Evolutionary conservation across 2,888 invertebrate species (phyloP).

Genomic region (Podabrus alpinus): DNA sequence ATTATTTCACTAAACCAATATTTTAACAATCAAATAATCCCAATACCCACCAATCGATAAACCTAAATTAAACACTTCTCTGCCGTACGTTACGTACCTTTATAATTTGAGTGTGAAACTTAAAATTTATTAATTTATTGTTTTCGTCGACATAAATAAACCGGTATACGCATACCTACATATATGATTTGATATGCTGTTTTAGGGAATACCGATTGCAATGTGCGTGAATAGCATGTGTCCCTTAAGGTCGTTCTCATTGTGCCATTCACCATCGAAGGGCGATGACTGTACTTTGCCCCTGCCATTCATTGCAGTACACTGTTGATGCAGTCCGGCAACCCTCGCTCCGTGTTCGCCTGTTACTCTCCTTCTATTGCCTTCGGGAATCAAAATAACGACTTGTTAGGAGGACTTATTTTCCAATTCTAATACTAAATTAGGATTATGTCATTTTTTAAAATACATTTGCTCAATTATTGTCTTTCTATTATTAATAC

Average conservation of each 20-base stretch:
- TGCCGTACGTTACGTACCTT: neutral
- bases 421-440: neutral
- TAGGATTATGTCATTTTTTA: neutral
- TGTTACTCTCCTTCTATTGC: slow-evolving; percentile 22
- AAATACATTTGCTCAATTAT: neutral
- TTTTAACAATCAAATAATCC: neutral
- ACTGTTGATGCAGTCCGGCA: slow-evolving; percentile 17
- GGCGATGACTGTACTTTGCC: slow-evolving; percentile 31
- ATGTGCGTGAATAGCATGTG: slow-evolving; percentile 34
- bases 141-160: neutral
- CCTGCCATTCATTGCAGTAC: slow-evolving; percentile 35
- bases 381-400: neutral
- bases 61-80: neutral
- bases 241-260: slow-evolving; percentile 35
- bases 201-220: neutral
- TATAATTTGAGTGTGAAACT: neutral
- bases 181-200: neutral
- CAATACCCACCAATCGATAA: neutral
- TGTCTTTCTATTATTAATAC: neutral
- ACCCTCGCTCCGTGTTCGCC: slow-evolving; percentile 29
- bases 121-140: neutral
- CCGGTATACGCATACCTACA: neutral
- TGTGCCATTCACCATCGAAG: slow-evolving; percentile 31
- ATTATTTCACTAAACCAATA: neutral
- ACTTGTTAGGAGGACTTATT: neutral